Base-by-base conservation (phyloP, 2,113 vertebrate species). In the Malurus cyaneus region DNA sequence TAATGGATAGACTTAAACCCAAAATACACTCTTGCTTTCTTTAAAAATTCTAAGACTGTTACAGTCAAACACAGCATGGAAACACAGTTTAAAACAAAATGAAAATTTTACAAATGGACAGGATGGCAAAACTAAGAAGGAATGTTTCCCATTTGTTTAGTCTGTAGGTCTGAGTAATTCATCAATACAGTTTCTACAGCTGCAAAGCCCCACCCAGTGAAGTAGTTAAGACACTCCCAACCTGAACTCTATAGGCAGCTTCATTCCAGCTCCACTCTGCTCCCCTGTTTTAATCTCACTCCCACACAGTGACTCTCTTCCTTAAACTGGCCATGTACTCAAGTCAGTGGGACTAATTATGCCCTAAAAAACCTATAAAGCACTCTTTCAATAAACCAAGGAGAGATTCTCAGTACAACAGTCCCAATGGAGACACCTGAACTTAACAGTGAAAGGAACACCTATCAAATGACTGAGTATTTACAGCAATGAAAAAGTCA, bases 41-140 rank as follows among this genome's bases (percentile, higher is more conserved):
- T 16, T 10, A 31, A 56, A 71, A 86, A n/a, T 4, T 3, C 11
- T 50, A 66, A 4, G 29, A 32, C 3, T 18, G 8, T 23, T 28
- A 52, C 11, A 57, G 11, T 9, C 14, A 70, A 47, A 52, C n/a
- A 36, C 5, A 52, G 21, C 23, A 69, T 1, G 3, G 20, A 7
- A 77, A 47, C 7, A 39, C 1, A 88, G 4, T 14, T 41, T 82
- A 86, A 82, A 91, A 49, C 12, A 59, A 66, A 78, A 47, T 1
- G 2, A 14, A 39, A 18, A 0, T 42, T 76, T 42, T 14, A 4
- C 28, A 14, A 32, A 34, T 0, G 1, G 20, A 46, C 2, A 8
- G 15, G 17, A 70, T 3, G 5, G 16, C 18, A 84, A 86, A 93
- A 46, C 25, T 14, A 62, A 42, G 7, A 2, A 61, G 70, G 9